phyloP scores from a whole-genome alignment of 1,140 invertebrate genomes.

The Cydia splendana region DNA sequence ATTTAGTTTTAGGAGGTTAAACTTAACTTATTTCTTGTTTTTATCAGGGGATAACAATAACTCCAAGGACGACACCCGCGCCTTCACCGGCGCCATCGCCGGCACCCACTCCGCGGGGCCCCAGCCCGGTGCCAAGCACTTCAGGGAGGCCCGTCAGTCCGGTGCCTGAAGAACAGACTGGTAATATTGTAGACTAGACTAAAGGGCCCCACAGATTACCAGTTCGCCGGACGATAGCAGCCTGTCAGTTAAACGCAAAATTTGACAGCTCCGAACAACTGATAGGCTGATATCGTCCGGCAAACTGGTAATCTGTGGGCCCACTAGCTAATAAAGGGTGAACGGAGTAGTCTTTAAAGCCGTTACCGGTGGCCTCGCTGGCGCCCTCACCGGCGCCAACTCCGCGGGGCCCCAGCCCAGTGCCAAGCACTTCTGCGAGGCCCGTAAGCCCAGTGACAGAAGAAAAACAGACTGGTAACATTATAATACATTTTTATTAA shows the following conservation, averaged over 20 bases:
- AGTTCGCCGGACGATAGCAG: too few relatives aligned
- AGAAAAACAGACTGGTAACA: conserved; percentile 13
- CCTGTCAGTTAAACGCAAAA: too few relatives aligned
- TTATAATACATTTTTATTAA: not conserved
- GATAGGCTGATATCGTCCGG: too few relatives aligned
- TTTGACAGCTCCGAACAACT: too few relatives aligned
- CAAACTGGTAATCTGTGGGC: too few relatives aligned
- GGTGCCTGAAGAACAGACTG: conserved; percentile 18
- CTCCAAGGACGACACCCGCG: not conserved
- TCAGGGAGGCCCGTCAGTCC: conserved; percentile 17
- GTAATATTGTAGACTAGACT: not conserved
- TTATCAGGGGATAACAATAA: conserved; percentile 2
- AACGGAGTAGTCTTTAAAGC: too few relatives aligned
- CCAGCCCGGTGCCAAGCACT: conserved; percentile 40
- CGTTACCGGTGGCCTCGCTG: conserved; percentile 38
- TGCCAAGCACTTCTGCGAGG: conserved; percentile 6
- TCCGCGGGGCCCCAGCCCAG: conserved; percentile 42
- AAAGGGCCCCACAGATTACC: too few relatives aligned
- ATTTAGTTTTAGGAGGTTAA: too few relatives aligned
- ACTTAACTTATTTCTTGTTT: not conserved
- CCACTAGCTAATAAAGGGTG: too few relatives aligned
- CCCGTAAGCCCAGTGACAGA: conserved; percentile 21
- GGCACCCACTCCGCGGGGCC: conserved; percentile 37
- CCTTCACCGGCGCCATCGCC: conserved; percentile 38
- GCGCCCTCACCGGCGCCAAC: conserved; percentile 37